phyloP scores from a whole-genome alignment of 2,888 invertebrate species.

The Platerodrilus igneus region DNA sequence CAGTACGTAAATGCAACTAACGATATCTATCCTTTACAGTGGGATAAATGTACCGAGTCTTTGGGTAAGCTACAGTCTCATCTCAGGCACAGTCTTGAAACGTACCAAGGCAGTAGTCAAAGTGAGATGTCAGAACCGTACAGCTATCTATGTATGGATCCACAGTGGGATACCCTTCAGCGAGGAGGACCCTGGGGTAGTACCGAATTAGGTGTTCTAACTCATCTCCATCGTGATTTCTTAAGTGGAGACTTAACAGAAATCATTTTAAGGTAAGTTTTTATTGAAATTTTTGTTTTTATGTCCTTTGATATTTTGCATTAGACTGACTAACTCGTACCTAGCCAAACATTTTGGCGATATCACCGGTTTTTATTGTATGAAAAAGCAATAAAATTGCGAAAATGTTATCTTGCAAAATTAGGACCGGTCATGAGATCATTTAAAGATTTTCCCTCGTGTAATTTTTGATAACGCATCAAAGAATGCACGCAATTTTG shows the following conservation, averaged over 20 bases:
- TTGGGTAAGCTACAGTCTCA: slow-evolving; percentile 57
- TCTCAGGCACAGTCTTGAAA: slow-evolving; percentile 59
- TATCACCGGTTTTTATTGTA: no score
- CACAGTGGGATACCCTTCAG: slow-evolving; percentile 75
- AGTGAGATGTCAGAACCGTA: slow-evolving; percentile 59
- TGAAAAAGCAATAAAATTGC: no score
- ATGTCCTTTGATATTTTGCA: no score
- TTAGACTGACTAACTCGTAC: no score
- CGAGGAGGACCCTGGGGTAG: slow-evolving; percentile 77
- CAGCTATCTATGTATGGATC: slow-evolving; percentile 74
- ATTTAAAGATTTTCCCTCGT: no score
- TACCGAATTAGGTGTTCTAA: slow-evolving; percentile 69
- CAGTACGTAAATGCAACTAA: no score
- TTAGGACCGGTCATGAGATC: no score
- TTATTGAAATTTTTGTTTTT: no score
- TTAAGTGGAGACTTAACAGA: slow-evolving; percentile 63
- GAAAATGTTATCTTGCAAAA: no score
- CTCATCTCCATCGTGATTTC: slow-evolving; percentile 72
- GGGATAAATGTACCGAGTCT: slow-evolving; percentile 66
- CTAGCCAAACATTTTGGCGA: no score
- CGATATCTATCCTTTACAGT: slow-evolving; percentile 58
- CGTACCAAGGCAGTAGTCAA: slow-evolving; percentile 47
- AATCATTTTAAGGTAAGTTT: slow-evolving; percentile 67
- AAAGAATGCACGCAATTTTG: no score
- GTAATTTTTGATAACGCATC: no score